These are phyloP conservation scores for Drosophila melanosoma DNA, from an alignment of 2,888 invertebrate species.

Conservation along the genomic window DNA sequence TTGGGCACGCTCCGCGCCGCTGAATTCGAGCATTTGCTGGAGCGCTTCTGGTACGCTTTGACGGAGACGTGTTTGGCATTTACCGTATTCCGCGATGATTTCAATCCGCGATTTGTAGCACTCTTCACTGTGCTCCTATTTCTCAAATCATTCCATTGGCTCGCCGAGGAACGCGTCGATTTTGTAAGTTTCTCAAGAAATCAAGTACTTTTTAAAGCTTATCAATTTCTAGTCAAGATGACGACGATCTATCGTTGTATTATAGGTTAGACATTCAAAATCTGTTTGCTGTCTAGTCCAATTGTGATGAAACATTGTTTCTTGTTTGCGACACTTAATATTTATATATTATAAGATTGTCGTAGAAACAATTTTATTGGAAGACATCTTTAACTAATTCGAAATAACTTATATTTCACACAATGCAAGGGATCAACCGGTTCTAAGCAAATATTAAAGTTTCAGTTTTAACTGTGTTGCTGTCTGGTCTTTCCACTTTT, in stretches of 20 bases:
- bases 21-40: conserved; percentile 99
- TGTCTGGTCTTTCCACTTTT: background rate
- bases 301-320: too few relatives aligned
- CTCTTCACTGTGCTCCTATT: conserved; percentile 98
- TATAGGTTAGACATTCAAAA: too few relatives aligned
- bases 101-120: conserved; percentile 98
- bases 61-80: conserved; percentile 99
- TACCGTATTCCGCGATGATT: conserved; percentile 99
- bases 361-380: too few relatives aligned
- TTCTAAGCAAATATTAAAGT: background rate
- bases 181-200: conserved; percentile 89
- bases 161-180: conserved; percentile 99
- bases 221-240: background rate
- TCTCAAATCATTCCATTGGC: conserved; percentile 99
- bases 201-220: background rate
- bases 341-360: too few relatives aligned
- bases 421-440: too few relatives aligned
- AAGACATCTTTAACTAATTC: too few relatives aligned
- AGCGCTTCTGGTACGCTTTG: conserved; percentile 99
- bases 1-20: conserved; percentile 97
- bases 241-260: background rate
- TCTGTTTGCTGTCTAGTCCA: too few relatives aligned
- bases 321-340: too few relatives aligned
- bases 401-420: too few relatives aligned
- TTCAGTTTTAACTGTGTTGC: background rate